Conservation (phyloP, 2,888 invertebrate genomes). For the Cataglyphis cursor region DNA sequence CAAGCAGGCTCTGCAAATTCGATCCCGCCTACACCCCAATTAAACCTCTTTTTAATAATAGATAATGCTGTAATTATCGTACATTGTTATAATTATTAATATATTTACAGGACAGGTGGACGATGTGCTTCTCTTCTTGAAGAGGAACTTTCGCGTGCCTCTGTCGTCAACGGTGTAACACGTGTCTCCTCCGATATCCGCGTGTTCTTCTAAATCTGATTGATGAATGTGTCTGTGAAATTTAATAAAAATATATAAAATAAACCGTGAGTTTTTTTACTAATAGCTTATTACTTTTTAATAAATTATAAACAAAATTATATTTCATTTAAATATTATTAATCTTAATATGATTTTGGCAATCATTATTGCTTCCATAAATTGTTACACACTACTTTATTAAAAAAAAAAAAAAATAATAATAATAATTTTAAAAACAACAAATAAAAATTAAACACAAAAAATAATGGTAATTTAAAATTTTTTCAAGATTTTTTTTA, state of each 20-base stretch:
- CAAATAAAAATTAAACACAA: neutral
- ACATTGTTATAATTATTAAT: neutral
- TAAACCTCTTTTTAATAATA: neutral
- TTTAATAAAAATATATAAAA: conserved; percentile 11
- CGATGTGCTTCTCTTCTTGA: conserved; percentile 96
- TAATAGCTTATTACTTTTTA: neutral
- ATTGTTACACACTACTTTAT: neutral
- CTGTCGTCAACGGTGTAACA: conserved; percentile 92
- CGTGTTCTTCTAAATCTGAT: conserved; percentile 90
- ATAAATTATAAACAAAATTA: neutral
- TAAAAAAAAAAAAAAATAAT: too few species aligned
- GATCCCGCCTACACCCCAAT: conserved; percentile 31
- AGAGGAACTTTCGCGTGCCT: conserved; percentile 93
- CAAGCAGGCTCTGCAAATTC: conserved; percentile 91
- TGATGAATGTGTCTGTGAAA: conserved; percentile 91
- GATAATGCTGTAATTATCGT: neutral
- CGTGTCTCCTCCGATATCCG: conserved; percentile 89
- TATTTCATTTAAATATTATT: neutral
- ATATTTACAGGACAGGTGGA: conserved; percentile 94
- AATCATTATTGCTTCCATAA: neutral
- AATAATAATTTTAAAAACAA: neutral
- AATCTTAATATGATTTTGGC: neutral
- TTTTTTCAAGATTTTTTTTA: neutral
- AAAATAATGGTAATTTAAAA: neutral
- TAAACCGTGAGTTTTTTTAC: neutral